Conservation (phyloP, 2,888 invertebrate species). For the Apamea crenata region DNA sequence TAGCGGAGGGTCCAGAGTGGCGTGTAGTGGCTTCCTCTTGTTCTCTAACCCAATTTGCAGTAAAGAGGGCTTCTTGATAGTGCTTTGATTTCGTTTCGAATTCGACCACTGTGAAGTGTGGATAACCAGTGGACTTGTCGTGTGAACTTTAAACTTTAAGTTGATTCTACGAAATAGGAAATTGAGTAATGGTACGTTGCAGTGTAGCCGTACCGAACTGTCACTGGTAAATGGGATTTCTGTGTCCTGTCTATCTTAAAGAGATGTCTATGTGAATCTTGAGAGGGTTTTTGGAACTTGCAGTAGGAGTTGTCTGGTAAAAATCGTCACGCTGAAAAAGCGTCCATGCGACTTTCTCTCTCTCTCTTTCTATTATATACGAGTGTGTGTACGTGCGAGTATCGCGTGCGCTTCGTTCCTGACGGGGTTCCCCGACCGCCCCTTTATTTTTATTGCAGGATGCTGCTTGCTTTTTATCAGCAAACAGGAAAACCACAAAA, state of each 20-base stretch:
- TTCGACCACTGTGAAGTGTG: conserved; percentile 58
- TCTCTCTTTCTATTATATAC: not conserved
- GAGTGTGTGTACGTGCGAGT: not conserved
- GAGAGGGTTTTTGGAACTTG: not conserved
- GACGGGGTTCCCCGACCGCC: too few species aligned
- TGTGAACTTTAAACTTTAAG: conserved; percentile 19
- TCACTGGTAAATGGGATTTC: conserved; percentile 21
- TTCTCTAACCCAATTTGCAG: conserved; percentile 80
- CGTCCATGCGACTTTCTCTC: not conserved
- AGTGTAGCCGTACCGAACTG: not conserved
- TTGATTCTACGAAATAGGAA: conserved; percentile 31
- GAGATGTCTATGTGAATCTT: not conserved
- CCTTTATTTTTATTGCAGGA: not conserved
- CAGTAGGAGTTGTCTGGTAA: not conserved
- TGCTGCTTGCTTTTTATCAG: not conserved
- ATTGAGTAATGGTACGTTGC: conserved; percentile 26
- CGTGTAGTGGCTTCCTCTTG: conserved; percentile 73
- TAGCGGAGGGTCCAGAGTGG: conserved; percentile 66
- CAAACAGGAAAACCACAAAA: conserved; percentile 5
- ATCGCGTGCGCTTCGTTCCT: too few species aligned
- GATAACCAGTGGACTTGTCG: conserved; percentile 28
- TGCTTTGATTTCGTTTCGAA: conserved; percentile 78
- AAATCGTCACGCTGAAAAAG: not conserved
- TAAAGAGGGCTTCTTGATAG: conserved; percentile 74
- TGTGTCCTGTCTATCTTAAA: not conserved